Conservation (phyloP, 2,888 invertebrate species). For the Temnothorax rugatulus region DNA sequence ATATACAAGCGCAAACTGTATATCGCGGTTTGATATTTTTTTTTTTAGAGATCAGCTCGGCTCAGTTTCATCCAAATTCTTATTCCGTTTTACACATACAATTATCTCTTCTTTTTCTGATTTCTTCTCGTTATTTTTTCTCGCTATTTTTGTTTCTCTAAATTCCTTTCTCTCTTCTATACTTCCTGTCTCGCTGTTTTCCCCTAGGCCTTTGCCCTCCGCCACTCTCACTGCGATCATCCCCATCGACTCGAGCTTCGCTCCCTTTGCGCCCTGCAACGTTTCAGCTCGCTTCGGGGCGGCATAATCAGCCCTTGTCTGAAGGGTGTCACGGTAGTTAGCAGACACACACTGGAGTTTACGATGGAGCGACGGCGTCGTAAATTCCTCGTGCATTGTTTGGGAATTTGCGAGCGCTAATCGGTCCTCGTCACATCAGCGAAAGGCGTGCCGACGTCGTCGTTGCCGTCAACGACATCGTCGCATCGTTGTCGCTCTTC, state of each 20-base stretch:
- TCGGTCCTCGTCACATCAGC: conserved; percentile 52
- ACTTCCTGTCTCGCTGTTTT: conserved; percentile 1
- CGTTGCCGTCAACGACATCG: conserved; percentile 2
- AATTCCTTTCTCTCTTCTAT: not conserved
- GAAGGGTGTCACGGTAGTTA: conserved; percentile 60
- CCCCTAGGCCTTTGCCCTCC: not conserved
- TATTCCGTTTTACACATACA: not conserved
- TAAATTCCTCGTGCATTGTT: conserved; percentile 66
- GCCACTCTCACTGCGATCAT: not conserved
- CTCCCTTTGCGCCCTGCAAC: conserved; percentile 32
- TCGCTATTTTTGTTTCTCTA: not conserved
- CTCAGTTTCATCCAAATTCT: not conserved
- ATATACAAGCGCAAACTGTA: not conserved
- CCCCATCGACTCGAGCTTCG: conserved; percentile 13
- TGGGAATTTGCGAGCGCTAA: conserved; percentile 65
- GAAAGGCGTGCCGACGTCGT: conserved; percentile 47
- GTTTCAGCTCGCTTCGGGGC: conserved; percentile 18
- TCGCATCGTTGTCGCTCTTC: conserved; percentile 32
- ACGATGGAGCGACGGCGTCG: conserved; percentile 47
- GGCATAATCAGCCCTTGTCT: conserved; percentile 54
- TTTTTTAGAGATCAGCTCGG: not conserved
- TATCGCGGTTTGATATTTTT: not conserved
- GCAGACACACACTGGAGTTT: conserved; percentile 49
- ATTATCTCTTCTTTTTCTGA: conserved; percentile 10
- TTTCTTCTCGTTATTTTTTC: conserved; percentile 19